Evolutionary conservation across 1,140 invertebrate genomes (phyloP).

Genomic region (Microvelia longipes): DNA sequence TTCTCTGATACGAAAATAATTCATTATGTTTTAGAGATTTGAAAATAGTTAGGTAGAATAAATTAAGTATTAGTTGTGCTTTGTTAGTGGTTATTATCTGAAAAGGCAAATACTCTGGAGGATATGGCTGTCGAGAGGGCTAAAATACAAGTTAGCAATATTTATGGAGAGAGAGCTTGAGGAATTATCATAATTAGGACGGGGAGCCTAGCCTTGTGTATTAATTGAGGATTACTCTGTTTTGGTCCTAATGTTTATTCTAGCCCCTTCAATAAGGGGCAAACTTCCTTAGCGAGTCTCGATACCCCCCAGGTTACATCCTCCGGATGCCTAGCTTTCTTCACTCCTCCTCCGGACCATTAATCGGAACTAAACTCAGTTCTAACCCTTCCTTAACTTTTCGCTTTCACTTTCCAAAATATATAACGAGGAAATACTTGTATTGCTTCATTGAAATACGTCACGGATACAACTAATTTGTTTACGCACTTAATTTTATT

Average conservation of each 20-base stretch:
- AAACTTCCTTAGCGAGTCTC: background rate
- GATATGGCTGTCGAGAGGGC: too few species aligned
- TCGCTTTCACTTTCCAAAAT: background rate
- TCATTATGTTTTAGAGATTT: too few species aligned
- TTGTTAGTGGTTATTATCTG: too few species aligned
- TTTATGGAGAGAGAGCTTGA: background rate
- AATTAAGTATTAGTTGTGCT: too few species aligned
- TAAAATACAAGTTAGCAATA: background rate
- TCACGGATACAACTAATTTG: too few species aligned
- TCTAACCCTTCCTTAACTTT: background rate
- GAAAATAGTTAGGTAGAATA: too few species aligned
- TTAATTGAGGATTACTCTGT: background rate
- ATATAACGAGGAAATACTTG: too few species aligned
- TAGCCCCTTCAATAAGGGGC: background rate
- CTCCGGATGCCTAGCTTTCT: background rate
- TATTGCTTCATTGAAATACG: too few species aligned
- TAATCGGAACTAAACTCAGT: background rate
- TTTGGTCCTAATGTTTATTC: background rate
- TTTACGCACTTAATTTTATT: too few species aligned
- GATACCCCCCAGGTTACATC: background rate
- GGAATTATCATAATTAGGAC: background rate
- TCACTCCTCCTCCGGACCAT: background rate
- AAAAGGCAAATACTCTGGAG: too few species aligned
- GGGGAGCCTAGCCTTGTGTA: background rate
- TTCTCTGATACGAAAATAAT: too few species aligned